Evolutionary conservation across 2,888 invertebrate genomes (phyloP).

Genomic region (Loripinus fragilis): DNA sequence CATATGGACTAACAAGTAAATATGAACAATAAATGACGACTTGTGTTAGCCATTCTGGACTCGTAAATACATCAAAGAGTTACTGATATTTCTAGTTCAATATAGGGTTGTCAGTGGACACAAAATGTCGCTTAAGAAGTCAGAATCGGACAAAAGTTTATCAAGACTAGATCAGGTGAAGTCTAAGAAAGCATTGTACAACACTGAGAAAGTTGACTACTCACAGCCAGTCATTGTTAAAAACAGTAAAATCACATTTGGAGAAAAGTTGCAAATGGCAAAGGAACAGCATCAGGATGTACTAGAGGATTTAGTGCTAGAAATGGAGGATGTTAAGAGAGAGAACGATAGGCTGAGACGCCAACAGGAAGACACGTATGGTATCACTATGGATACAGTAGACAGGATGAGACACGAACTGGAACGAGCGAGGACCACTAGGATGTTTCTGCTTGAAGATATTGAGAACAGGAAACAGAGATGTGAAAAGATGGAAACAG

Average conservation of each 20-base stretch:
- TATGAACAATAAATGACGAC: too few species aligned
- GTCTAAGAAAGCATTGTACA: background rate
- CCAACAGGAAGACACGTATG: constrained; percentile 58
- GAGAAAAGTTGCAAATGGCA: constrained; percentile 51
- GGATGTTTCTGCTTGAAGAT: constrained; percentile 54
- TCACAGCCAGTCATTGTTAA: constrained; percentile 54
- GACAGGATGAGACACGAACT: constrained; percentile 57
- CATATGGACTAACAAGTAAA: background rate
- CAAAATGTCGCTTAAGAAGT: background rate
- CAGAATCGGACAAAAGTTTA: constrained; percentile 1
- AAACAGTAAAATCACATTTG: constrained; percentile 58
- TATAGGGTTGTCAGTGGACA: too few species aligned
- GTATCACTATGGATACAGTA: constrained; percentile 53
- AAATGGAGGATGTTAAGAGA: constrained; percentile 52
- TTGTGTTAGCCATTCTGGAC: too few species aligned
- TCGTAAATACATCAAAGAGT: too few species aligned
- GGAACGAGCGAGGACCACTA: constrained; percentile 51
- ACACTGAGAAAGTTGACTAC: constrained; percentile 46
- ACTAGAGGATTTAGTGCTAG: constrained; percentile 54
- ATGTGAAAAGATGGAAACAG: constrained; percentile 58
- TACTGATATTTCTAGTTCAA: too few species aligned
- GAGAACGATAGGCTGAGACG: constrained; percentile 56
- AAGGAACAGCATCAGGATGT: constrained; percentile 52
- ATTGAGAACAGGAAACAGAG: constrained; percentile 55
- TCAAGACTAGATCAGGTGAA: background rate